A percentile compares a stretch with the other conserved stretches of the same genome.
These are phyloP conservation scores for Timema cristinae DNA, from an alignment of 2,888 invertebrate genomes.

Conservation along the genomic window DNA sequence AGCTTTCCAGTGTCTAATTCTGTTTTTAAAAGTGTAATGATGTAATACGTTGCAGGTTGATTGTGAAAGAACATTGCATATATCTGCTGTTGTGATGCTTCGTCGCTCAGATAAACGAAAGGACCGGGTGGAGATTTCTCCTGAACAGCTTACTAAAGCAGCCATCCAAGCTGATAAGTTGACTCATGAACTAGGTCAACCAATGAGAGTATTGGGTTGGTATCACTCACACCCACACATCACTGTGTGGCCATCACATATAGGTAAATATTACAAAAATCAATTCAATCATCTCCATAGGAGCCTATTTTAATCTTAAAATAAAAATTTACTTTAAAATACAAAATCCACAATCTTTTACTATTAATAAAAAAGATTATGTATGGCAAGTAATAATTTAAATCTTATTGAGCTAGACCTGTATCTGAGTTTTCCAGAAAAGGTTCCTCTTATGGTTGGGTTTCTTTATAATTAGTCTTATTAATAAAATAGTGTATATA, in stretches of 20 bases:
- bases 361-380: too few species aligned
- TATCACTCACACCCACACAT: constrained; percentile 89
- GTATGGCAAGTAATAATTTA: too few species aligned
- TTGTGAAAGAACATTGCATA: constrained; percentile 56
- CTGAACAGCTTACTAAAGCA: constrained; percentile 73
- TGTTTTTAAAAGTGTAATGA: neutral
- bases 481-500: too few species aligned
- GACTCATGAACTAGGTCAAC: constrained; percentile 56
- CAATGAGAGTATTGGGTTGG: constrained; percentile 79
- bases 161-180: constrained; percentile 63
- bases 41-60: constrained; percentile 39
- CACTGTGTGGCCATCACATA: constrained; percentile 82
- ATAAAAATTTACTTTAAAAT: too few species aligned
- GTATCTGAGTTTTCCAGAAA: too few species aligned
- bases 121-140: constrained; percentile 81
- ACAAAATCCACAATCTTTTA: too few species aligned
- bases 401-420: too few species aligned
- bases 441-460: too few species aligned
- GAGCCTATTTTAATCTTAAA: too few species aligned
- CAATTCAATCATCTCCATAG: too few species aligned
- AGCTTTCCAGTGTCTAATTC: neutral
- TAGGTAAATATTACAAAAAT: constrained; percentile 52
- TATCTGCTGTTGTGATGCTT: constrained; percentile 71
- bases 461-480: too few species aligned
- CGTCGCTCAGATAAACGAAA: constrained; percentile 75